These are phyloP conservation scores for Scomber colias DNA, from an alignment of 2,113 vertebrate genomes.

Conservation along the genomic window DNA sequence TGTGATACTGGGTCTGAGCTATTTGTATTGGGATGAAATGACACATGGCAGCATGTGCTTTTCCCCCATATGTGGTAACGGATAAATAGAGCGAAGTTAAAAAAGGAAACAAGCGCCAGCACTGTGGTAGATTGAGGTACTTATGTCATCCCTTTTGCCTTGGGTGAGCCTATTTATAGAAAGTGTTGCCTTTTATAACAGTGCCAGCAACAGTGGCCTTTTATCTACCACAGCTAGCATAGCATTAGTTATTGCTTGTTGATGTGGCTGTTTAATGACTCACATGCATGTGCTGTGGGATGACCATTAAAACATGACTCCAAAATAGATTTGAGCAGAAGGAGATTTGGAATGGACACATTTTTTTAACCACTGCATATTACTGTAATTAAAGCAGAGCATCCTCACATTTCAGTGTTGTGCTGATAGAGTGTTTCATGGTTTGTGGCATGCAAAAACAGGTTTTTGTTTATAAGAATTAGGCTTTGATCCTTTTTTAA, in stretches of 20 bases:
- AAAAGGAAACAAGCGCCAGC: slow-evolving; percentile 62
- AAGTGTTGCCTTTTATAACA: slow-evolving; percentile 71
- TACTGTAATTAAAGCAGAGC: not conserved
- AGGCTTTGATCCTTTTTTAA: not conserved
- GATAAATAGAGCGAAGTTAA: slow-evolving; percentile 70
- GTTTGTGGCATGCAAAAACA: slow-evolving; percentile 5
- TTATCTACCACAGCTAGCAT: slow-evolving; percentile 50
- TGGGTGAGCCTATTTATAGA: slow-evolving; percentile 73
- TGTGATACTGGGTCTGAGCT: slow-evolving; percentile 5
- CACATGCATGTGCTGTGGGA: slow-evolving; percentile 29
- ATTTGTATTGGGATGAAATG: slow-evolving; percentile 47
- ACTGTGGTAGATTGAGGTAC: slow-evolving; percentile 54
- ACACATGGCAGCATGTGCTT: slow-evolving; percentile 37
- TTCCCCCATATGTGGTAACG: slow-evolving; percentile 65
- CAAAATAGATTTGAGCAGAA: slow-evolving; percentile 41
- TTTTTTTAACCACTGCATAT: slow-evolving; percentile 13
- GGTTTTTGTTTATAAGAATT: not conserved
- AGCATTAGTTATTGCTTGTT: slow-evolving; percentile 51
- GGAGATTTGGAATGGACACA: not conserved
- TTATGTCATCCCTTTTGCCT: slow-evolving; percentile 69
- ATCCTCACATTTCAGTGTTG: not conserved
- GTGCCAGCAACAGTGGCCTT: slow-evolving; percentile 64
- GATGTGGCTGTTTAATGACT: slow-evolving; percentile 63
- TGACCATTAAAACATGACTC: slow-evolving; percentile 41
- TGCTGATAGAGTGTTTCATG: not conserved